Percentiles rank a stretch among this genome's conserved stretches.
These are phyloP conservation scores for Tolmerus cingulatus DNA, from an alignment of 2,888 invertebrate species.

Conservation along the genomic window DNA sequence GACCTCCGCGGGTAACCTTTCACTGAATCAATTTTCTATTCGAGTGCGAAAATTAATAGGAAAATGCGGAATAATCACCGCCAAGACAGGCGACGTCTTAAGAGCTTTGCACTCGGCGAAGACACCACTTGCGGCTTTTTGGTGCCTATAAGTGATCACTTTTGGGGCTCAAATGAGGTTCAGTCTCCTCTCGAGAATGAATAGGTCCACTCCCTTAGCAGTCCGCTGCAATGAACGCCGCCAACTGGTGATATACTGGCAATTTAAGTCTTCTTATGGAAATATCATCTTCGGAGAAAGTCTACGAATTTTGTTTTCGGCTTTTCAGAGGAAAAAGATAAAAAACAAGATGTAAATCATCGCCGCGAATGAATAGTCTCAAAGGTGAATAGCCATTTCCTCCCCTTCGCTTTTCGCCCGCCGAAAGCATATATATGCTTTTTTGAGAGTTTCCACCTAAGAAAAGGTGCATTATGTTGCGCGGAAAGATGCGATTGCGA, in stretches of 20 bases:
- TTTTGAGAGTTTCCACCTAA: background rate
- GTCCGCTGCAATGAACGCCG: background rate
- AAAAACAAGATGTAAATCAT: background rate
- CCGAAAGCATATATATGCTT: background rate
- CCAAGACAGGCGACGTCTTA: background rate
- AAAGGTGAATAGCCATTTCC: background rate
- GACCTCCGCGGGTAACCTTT: background rate
- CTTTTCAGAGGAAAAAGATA: background rate
- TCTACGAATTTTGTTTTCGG: background rate
- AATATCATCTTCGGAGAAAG: background rate
- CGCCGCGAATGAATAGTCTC: background rate
- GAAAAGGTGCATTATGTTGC: background rate
- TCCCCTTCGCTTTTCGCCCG: background rate
- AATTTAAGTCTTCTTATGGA: background rate
- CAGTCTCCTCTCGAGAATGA: background rate
- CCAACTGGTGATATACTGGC: background rate
- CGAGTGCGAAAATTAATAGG: background rate
- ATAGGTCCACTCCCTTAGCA: background rate
- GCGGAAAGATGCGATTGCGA: background rate
- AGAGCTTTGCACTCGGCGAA: background rate
- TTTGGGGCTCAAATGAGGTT: background rate
- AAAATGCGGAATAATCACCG: background rate
- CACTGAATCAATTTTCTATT: background rate
- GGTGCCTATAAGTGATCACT: background rate
- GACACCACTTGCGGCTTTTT: background rate